These are phyloP conservation scores for Acheta domesticus DNA, from an alignment of 2,888 invertebrate species.

Conservation along the genomic window DNA sequence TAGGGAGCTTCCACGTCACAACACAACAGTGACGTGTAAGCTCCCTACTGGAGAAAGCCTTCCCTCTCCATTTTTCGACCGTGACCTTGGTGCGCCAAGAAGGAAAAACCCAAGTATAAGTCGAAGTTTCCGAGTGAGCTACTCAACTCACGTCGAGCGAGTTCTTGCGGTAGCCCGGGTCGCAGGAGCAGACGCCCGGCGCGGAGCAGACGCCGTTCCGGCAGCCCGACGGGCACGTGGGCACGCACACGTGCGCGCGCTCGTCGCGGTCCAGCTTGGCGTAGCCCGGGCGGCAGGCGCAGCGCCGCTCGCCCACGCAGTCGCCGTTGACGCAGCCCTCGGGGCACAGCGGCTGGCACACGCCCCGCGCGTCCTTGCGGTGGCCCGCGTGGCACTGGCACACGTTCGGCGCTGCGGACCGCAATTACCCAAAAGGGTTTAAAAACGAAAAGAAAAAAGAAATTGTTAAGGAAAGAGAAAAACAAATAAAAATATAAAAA, in stretches of 20 bases:
- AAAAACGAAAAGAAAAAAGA: no score
- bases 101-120: no score
- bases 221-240: conserved; percentile 41
- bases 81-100: no score
- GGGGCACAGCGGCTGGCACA: conserved; percentile 42
- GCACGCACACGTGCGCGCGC: conserved; percentile 33
- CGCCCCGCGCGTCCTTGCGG: conserved; percentile 20
- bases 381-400: conserved; percentile 35
- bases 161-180: conserved; percentile 20
- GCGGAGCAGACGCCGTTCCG: conserved; percentile 44
- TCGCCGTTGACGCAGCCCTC: conserved; percentile 54
- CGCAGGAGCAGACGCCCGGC: conserved; percentile 32
- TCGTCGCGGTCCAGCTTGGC: conserved; percentile 29
- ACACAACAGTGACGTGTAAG: no score
- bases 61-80: no score
- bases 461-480: no score
- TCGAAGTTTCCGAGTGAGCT: no score
- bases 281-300: conserved; percentile 62
- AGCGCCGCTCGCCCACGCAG: conserved; percentile 56
- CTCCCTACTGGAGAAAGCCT: no score
- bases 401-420: conserved; percentile 44
- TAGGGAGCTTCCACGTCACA: no score
- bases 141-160: background rate
- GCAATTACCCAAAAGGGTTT: no score
- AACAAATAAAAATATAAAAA: no score